Base-by-base conservation (phyloP, 2,888 invertebrate species). In the Cremastinae sp. region DNA sequence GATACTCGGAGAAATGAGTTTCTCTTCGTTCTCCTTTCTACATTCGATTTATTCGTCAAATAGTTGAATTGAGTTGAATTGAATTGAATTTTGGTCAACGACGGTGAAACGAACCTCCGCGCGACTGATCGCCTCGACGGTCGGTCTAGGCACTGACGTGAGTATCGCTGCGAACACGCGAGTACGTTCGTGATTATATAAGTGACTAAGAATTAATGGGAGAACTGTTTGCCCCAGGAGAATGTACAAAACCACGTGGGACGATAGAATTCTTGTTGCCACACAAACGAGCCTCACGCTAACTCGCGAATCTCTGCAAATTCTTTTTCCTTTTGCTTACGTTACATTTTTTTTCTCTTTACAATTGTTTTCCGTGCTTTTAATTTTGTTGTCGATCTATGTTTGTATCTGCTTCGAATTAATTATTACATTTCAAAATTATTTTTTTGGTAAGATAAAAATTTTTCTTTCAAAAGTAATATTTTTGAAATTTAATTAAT, bases 91-190 rank as follows among this genome's bases (percentile, higher is more conserved):
- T 1, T 2, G 1, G 9, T 20, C 45, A 45, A 14, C 2, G 8
- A 45, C 8, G 0, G 10, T 39, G 49, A 55, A n/a, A n/a, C n/a
- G n/a, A n/a, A n/a, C n/a, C n/a, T n/a, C n/a, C 69, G 62, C 28
- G 28, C 53, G 64, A 64, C 39, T 47, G 64, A 69, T 45, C 58
- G 43, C n/a, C 64, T 64, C 58, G 69, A 53, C 64, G 59, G 76
- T 76, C 76, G 35, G 35, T 62, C 72, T 47, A 69, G 53, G n/a
- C 43, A 73, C 72, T 76, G 76, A 65, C 20, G n/a, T 14, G 37
- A 53, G 28, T 39, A 41, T 16, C 22, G 20, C n/a, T 41, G 18
- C 22, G 41, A 22, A 71, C 41, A 12, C 66, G 37, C 8, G 35
- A 9, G 41, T 7, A 7, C 20, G 16, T n/a, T 22, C 10, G 22